Base-by-base conservation (phyloP, 2,113 vertebrate genomes). In the Ochotona curzoniae region DNA sequence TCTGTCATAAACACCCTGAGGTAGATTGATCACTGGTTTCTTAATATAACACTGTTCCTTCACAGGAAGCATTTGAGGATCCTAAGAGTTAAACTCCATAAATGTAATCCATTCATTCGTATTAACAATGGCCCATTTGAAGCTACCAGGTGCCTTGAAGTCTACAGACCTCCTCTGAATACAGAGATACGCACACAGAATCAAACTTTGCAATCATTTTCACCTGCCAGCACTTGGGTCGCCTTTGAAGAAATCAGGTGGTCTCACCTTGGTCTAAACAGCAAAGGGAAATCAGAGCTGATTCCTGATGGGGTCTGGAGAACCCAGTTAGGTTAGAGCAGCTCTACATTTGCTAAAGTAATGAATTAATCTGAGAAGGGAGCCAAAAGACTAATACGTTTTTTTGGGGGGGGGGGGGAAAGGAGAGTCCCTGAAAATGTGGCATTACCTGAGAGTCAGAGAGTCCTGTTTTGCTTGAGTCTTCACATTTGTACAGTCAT, bases 361-460 rank as follows among this genome's bases (percentile, higher is more conserved):
- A 23, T 70, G 18, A 90, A n/a, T 73, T 54, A 57, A 47, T 49
- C 26, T 23, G 35, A 89, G 38, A 71, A 82, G 21, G 32, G 35
- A 69, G 51, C 74, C 14, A 54, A 84, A 75, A 94, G 28, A 78
- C 78, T 49, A 83, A 64, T 44, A 44, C 6, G 38, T 25, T 76
- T 57, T 49, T 2, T 0, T n/a, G n/a, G 10, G 79, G 83, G 57
- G 54, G 13, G 69, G 47, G 9, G 30, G 20, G n/a, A 83, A 83
- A 80, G 28, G 28, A 80, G 51, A 60, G 64, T 5, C 51, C 49
- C 30, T 61, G 75, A 32, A 70, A 81, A 60, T 25, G 38, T 38
- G 23, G 9, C 78, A 96, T 92, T 97, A 99, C 99, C 99, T 98
- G 96, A 99, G 98, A 54, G 97, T 98, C 87, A 98, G 96, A 67